Percentiles rank a stretch among this genome's conserved stretches.
Evolutionary conservation across 2,113 vertebrate genomes (phyloP).

Genomic region (Rhadina sibilatrix): DNA sequence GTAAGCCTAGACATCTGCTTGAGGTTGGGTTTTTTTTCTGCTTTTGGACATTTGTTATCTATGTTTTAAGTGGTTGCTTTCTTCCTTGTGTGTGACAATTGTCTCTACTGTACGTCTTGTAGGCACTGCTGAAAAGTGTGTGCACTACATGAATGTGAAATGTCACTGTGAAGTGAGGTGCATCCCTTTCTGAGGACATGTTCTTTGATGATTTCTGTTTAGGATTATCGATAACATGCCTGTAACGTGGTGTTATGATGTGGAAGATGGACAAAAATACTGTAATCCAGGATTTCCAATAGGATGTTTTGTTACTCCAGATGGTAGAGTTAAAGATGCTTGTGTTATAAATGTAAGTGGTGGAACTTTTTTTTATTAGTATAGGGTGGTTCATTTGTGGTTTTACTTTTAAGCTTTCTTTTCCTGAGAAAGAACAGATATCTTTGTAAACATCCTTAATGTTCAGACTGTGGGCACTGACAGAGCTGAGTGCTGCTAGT

Average conservation of each 20-base stretch:
- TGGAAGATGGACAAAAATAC: slow-evolving; percentile 84
- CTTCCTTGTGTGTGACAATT: background rate
- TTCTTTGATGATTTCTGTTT: slow-evolving; percentile 42
- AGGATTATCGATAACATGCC: slow-evolving; percentile 96
- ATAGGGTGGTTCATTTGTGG: background rate
- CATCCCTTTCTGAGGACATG: background rate
- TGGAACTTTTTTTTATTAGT: background rate
- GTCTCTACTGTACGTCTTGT: background rate
- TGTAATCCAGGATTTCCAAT: slow-evolving; percentile 91
- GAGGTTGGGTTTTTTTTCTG: background rate
- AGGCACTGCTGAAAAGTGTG: background rate
- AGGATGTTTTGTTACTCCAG: slow-evolving; percentile 83
- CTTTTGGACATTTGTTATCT: background rate
- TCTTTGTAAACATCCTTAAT: background rate
- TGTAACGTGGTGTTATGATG: slow-evolving; percentile 89
- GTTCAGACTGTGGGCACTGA: background rate
- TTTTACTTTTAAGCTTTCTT: background rate
- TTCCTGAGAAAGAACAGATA: background rate
- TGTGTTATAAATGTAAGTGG: slow-evolving; percentile 87
- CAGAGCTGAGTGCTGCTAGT: background rate
- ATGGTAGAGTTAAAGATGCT: slow-evolving; percentile 81
- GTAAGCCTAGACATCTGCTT: slow-evolving; percentile 54
- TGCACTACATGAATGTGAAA: background rate
- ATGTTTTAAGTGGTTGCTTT: background rate
- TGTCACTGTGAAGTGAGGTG: background rate